These are phyloP conservation scores for Thereva unica DNA, from an alignment of 2,888 invertebrate genomes.

Conservation along the genomic window DNA sequence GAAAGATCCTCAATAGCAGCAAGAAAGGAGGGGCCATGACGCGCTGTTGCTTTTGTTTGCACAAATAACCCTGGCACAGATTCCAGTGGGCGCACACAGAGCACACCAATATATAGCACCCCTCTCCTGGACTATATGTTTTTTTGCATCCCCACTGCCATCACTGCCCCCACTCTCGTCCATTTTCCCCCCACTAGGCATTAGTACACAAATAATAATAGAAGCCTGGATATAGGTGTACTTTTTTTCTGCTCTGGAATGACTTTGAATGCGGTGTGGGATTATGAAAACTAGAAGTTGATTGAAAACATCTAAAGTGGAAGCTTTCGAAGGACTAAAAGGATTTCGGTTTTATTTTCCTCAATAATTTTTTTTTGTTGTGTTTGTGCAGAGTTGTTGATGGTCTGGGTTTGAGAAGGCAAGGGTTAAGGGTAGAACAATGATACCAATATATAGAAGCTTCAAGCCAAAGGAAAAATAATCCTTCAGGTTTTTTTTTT, in stretches of 20 bases:
- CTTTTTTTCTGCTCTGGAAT: not conserved
- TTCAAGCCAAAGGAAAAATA: too few relatives aligned
- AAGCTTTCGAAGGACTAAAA: conserved; percentile 3
- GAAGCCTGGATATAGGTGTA: not conserved
- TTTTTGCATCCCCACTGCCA: not conserved
- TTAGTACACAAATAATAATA: too few relatives aligned
- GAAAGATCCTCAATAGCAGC: too few relatives aligned
- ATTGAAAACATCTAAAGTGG: conserved; percentile 28
- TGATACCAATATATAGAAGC: too few relatives aligned
- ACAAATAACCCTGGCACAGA: conserved; percentile 21
- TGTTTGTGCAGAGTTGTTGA: too few relatives aligned
- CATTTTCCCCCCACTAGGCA: conserved; percentile 5
- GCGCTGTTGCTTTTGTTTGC: conserved; percentile 16
- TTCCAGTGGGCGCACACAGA: not conserved
- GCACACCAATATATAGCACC: too few relatives aligned
- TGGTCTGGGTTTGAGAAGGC: too few relatives aligned
- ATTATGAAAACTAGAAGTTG: conserved; percentile 21
- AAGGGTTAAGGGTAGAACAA: too few relatives aligned
- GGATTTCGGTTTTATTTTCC: not conserved
- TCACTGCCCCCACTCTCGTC: not conserved
- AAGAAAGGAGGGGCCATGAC: not conserved
- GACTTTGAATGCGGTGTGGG: conserved; percentile 1
- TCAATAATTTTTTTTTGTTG: not conserved
- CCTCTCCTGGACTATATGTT: not conserved
- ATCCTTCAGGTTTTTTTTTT: too few relatives aligned